phyloP scores from a whole-genome alignment of 2,888 invertebrate genomes.

The Trachelus troglodyta region DNA sequence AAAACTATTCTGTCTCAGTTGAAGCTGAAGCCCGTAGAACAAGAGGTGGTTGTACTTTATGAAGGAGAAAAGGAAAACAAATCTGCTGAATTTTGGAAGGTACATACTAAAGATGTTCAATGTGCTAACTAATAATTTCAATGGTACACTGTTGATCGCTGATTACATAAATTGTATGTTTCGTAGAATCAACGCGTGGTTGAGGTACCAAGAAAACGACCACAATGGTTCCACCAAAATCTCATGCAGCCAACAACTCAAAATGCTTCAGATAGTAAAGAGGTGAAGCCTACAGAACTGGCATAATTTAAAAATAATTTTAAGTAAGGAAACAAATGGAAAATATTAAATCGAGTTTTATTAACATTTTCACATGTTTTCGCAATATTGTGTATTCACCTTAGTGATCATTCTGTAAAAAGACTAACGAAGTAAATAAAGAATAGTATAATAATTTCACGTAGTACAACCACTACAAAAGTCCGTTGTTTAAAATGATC shows the following conservation, averaged over 20 bases:
- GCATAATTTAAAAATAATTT: constrained; percentile 66
- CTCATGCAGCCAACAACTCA: constrained; percentile 83
- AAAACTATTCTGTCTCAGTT: constrained; percentile 78
- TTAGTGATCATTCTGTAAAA: too few species aligned
- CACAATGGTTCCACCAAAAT: constrained; percentile 90
- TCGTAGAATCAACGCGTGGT: constrained; percentile 78
- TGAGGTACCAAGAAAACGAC: constrained; percentile 87
- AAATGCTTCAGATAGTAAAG: constrained; percentile 75
- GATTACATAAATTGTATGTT: constrained; percentile 13
- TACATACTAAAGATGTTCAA: constrained; percentile 30
- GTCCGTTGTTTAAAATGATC: too few species aligned
- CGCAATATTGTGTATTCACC: too few species aligned
- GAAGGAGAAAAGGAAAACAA: constrained; percentile 79
- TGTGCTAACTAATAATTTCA: not conserved
- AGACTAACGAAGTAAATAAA: too few species aligned
- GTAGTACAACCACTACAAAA: too few species aligned
- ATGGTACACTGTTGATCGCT: not conserved
- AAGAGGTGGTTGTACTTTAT: constrained; percentile 88
- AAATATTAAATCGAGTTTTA: too few species aligned
- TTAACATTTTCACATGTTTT: too few species aligned
- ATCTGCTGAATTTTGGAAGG: constrained; percentile 65
- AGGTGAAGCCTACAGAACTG: constrained; percentile 80
- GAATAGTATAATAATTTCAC: too few species aligned
- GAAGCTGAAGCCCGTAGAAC: constrained; percentile 79
- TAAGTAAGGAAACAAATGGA: too few species aligned